These are phyloP conservation scores for Siniperca chuatsi DNA, from an alignment of 2,113 vertebrate species.

Conservation along the genomic window DNA sequence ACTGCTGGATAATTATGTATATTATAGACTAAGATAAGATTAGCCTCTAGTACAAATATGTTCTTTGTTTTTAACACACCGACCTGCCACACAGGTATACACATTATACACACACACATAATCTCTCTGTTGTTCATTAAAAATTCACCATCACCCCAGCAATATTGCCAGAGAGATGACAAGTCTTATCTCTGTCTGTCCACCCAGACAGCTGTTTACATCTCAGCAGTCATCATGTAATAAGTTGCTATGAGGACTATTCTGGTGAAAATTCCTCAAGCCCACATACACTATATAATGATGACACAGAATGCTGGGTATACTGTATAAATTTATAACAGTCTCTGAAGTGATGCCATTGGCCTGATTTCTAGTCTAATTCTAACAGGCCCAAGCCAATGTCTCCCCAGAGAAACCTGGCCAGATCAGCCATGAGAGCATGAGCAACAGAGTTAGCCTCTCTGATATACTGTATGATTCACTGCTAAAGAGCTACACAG, in stretches of 20 bases:
- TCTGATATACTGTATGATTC: constrained; percentile 46
- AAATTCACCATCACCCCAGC: not conserved
- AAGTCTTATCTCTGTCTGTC: constrained; percentile 35
- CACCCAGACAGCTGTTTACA: constrained; percentile 15
- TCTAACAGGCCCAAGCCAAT: constrained; percentile 55
- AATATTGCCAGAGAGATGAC: constrained; percentile 27
- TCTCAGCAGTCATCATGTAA: constrained; percentile 6
- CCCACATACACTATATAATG: constrained; percentile 49
- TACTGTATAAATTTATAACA: constrained; percentile 57
- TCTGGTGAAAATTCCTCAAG: constrained; percentile 28
- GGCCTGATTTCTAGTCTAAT: constrained; percentile 68
- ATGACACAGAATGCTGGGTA: constrained; percentile 42
- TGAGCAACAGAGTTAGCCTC: constrained; percentile 47
- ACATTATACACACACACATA: constrained; percentile 4
- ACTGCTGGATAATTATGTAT: constrained; percentile 1
- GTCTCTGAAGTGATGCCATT: constrained; percentile 65
- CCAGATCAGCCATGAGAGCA: constrained; percentile 47
- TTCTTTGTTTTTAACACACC: not conserved
- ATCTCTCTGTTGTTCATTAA: constrained; percentile 25
- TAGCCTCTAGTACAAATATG: not conserved
- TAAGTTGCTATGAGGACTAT: constrained; percentile 22
- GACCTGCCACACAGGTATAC: constrained; percentile 1
- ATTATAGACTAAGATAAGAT: not conserved
- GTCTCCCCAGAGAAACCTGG: constrained; percentile 60
- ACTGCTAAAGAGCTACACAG: constrained; percentile 32